Conservation (phyloP, 2,888 invertebrate species). For the Lochmaea capreae region DNA sequence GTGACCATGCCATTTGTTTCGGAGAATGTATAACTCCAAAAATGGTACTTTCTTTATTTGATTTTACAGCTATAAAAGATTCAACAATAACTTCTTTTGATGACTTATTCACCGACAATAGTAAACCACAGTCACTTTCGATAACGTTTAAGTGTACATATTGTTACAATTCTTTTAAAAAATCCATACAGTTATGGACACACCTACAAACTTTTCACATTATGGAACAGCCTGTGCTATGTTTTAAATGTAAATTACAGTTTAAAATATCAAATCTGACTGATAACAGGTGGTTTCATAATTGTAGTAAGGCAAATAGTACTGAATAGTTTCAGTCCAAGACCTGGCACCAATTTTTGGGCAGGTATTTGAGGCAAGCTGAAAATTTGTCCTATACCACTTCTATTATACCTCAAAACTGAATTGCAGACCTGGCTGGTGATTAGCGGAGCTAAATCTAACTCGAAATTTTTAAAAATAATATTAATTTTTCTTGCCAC, state of each 20-base stretch:
- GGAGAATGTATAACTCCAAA: constrained; percentile 42
- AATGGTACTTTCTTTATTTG: constrained; percentile 25
- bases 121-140: constrained; percentile 10
- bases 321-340: background rate
- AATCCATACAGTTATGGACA: constrained; percentile 24
- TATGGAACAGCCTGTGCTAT: constrained; percentile 42
- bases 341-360: too few relatives aligned
- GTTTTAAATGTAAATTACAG: constrained; percentile 41
- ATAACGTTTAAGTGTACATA: constrained; percentile 38
- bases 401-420: too few relatives aligned
- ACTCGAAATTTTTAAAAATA: too few relatives aligned
- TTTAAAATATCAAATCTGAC: constrained; percentile 31
- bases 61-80: constrained; percentile 37
- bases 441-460: too few relatives aligned
- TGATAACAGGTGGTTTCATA: constrained; percentile 38
- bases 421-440: too few relatives aligned
- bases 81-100: constrained; percentile 28
- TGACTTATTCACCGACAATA: constrained; percentile 17
- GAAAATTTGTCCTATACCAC: too few relatives aligned
- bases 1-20: constrained; percentile 38
- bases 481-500: too few relatives aligned
- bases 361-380: too few relatives aligned
- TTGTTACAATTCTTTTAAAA: constrained; percentile 27
- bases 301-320: constrained; percentile 14
- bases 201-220: constrained; percentile 35